Percentiles rank a stretch among this genome's conserved stretches.
Conservation (phyloP, 2,888 invertebrate genomes). For the Harpagoxenus sublaevis region DNA sequence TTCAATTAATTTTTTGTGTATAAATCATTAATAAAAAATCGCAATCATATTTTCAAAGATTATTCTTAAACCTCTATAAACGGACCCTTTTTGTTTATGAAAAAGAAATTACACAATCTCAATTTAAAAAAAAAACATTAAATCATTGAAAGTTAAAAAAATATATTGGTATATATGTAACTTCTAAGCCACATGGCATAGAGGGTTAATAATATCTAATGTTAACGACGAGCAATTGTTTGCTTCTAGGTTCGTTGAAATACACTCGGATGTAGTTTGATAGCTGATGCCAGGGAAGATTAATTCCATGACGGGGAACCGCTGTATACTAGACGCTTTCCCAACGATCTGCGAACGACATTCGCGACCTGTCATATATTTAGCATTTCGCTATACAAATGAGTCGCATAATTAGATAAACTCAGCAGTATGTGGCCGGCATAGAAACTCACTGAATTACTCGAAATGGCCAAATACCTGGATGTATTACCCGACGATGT, state of each 20-base stretch:
- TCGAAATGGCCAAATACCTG: slow-evolving; percentile 80
- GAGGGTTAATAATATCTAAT: background rate
- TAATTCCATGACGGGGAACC: slow-evolving; percentile 1
- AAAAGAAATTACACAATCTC: background rate
- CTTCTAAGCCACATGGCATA: background rate
- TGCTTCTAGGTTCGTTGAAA: background rate
- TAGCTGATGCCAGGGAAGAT: background rate
- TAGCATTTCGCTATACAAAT: slow-evolving; percentile 35
- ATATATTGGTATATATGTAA: background rate
- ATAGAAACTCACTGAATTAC: slow-evolving; percentile 76
- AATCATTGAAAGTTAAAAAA: background rate
- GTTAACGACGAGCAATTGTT: background rate
- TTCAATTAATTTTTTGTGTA: slow-evolving; percentile 24
- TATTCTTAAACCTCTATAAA: background rate
- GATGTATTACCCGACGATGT: slow-evolving; percentile 78
- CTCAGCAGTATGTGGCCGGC: slow-evolving; percentile 33
- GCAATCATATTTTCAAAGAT: background rate
- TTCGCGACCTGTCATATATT: slow-evolving; percentile 37
- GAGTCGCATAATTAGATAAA: slow-evolving; percentile 65
- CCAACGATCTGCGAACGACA: slow-evolving; percentile 9
- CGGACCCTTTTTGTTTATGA: background rate
- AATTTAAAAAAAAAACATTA: background rate
- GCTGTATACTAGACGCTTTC: background rate
- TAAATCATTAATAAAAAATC: slow-evolving; percentile 29
- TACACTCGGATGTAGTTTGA: background rate